Base-by-base conservation (phyloP, 2,888 invertebrate species). In the Orgyia antiqua region DNA sequence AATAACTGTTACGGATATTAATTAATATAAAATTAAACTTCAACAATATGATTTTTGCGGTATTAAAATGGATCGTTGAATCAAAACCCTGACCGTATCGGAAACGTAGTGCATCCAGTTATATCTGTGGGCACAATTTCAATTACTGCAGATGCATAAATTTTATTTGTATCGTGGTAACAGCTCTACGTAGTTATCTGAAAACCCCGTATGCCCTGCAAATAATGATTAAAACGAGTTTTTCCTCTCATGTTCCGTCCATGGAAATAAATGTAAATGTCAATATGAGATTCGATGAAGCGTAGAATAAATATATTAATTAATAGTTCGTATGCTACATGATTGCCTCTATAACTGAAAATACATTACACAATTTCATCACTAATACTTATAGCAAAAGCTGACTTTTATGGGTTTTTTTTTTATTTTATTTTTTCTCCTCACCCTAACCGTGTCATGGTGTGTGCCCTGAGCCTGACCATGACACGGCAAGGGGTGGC, bases 121-220 rank as follows among this genome's bases (percentile, higher is more conserved):
- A 48, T 52, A 38, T 45, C 39, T 42, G 45, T 47, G 37, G 29
- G n/a, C 36, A 33, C 47, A 41, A 53, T 53, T 48, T 39, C 53
- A 53, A 50, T 53, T 50, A 50, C 36, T 45, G 51, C 45, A 48
- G 39, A 47, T 42, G 39, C 42, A 48, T 52, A 50, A 39, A 53
- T 53, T 52, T 47, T 47, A 52, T 47, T 47, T 42, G 32, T 50
- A 45, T 42, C 44, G 34, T 42, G 26, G 47, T 32, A 36, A 35
- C 34, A 32, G 31, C 39, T 26, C 29, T 20, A 13, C 13, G 35
- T 38, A 33, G 38, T 38, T 49, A 39, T 46, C 39, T 49, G 35
- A 36, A 39, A 25, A 36, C 31, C 39, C 27, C 18, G 31, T 39
- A 32, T 24, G 17, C 27, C 25, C 26, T 29, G 23, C 10, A 34